Evolutionary conservation across 2,113 vertebrate genomes (phyloP).

Genomic region (Hucho hucho): DNA sequence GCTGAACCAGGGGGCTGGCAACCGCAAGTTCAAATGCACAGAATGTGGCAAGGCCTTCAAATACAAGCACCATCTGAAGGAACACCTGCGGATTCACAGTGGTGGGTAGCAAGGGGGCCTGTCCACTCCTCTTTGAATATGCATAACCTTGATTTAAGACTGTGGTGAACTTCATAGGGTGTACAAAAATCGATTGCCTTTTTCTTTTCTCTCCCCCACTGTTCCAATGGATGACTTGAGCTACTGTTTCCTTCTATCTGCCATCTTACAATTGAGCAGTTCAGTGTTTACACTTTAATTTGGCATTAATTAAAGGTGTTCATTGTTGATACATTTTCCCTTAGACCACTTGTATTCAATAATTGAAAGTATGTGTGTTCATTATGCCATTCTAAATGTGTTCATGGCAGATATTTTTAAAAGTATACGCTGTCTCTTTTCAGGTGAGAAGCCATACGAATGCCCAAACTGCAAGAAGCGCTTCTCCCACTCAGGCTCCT

Average conservation of each 20-base stretch:
- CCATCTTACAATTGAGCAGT: conserved; percentile 2
- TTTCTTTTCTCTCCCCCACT: conserved; percentile 32
- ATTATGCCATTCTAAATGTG: no score
- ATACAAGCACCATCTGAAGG: conserved; percentile 99
- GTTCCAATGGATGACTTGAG: conserved; percentile 36
- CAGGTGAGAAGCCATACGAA: conserved; percentile 98
- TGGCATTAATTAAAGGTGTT: no score
- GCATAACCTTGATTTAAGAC: conserved; percentile 51
- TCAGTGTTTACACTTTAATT: background rate
- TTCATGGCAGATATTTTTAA: background rate
- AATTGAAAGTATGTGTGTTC: no score
- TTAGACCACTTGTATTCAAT: no score
- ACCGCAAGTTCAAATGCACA: conserved; percentile 99
- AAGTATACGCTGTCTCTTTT: conserved; percentile 31
- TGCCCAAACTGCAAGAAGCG: conserved; percentile 99
- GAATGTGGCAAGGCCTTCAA: conserved; percentile 99
- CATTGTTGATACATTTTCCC: no score
- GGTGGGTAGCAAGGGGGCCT: conserved; percentile 81
- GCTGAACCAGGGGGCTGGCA: conserved; percentile 98
- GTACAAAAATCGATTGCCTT: conserved; percentile 41
- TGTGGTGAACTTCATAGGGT: conserved; percentile 34
- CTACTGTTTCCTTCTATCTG: conserved; percentile 15
- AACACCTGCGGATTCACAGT: conserved; percentile 99
- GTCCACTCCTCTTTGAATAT: conserved; percentile 50
- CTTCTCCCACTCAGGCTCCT: conserved; percentile 99